Percentiles rank a stretch among this genome's conserved stretches.
phyloP scores from a whole-genome alignment of 1,140 invertebrate species.

The Nasonia giraulti region DNA sequence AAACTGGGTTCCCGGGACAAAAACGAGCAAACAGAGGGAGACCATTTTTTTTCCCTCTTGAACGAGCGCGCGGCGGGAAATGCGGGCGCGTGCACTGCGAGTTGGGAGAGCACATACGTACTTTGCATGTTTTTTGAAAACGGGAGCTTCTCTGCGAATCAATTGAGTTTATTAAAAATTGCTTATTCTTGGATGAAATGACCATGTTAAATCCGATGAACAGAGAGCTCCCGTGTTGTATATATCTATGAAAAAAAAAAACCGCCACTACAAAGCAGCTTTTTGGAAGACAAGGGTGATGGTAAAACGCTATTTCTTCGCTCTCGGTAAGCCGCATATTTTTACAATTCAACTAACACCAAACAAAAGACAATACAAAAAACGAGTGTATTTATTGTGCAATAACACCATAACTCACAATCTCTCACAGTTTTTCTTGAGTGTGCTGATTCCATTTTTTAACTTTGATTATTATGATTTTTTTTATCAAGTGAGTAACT shows the following conservation, averaged over 20 bases:
- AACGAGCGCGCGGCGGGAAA: background rate
- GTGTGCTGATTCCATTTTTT: conserved; percentile 23
- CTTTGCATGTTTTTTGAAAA: conserved; percentile 65
- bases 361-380: conserved; percentile 48
- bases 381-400: conserved; percentile 47
- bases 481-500: background rate
- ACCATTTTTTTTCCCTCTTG: background rate
- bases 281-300: conserved; percentile 68
- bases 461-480: background rate
- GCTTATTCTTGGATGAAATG: background rate
- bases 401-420: conserved; percentile 22
- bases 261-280: conserved; percentile 59
- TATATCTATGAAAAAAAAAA: conserved; percentile 30
- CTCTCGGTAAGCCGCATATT: conserved; percentile 64
- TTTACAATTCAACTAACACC: conserved; percentile 38
- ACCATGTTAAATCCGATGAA: conserved; percentile 62
- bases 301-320: conserved; percentile 65
- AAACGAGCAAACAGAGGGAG: too few species aligned
- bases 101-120: conserved; percentile 69
- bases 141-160: conserved; percentile 68
- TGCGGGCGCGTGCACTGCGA: conserved; percentile 55
- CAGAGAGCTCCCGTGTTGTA: conserved; percentile 62
- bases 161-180: conserved; percentile 55
- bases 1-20: too few species aligned
- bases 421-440: conserved; percentile 29